Evolutionary conservation across 2,888 invertebrate genomes (phyloP).

Genomic region (Chrysolina haemoptera): DNA sequence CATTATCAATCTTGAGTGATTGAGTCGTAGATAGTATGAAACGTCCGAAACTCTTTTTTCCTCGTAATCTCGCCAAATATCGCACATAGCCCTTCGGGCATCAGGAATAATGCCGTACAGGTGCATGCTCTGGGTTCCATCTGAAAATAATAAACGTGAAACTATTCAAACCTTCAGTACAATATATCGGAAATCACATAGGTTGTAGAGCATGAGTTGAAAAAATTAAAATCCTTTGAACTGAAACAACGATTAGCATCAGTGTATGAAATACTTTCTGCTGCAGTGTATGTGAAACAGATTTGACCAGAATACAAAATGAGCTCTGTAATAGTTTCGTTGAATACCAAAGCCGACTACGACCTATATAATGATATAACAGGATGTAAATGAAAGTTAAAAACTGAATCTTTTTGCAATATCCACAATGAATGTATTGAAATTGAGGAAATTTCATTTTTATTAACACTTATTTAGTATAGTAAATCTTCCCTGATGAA

Average conservation of each 20-base stretch:
- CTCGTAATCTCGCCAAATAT: conserved; percentile 88
- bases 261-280: too few species aligned
- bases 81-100: conserved; percentile 81
- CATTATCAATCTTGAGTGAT: conserved; percentile 87
- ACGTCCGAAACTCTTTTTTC: conserved; percentile 85
- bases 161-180: neutral
- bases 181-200: too few species aligned
- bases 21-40: conserved; percentile 84
- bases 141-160: conserved; percentile 63
- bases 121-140: conserved; percentile 78
- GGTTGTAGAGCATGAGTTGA: too few species aligned
- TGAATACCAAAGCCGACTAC: neutral
- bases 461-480: too few species aligned
- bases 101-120: conserved; percentile 85
- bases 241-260: too few species aligned
- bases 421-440: too few species aligned
- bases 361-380: neutral
- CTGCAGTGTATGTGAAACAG: neutral
- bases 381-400: neutral
- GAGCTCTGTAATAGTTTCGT: neutral
- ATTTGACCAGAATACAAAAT: conserved; percentile 2
- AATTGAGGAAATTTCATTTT: too few species aligned
- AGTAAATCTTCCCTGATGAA: too few species aligned
- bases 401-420: too few species aligned
- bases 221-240: too few species aligned